Evolutionary conservation across 2,888 invertebrate species (phyloP), one percentile per base, ranked within the genome.

Genomic region (Drosophila merina): DNA sequence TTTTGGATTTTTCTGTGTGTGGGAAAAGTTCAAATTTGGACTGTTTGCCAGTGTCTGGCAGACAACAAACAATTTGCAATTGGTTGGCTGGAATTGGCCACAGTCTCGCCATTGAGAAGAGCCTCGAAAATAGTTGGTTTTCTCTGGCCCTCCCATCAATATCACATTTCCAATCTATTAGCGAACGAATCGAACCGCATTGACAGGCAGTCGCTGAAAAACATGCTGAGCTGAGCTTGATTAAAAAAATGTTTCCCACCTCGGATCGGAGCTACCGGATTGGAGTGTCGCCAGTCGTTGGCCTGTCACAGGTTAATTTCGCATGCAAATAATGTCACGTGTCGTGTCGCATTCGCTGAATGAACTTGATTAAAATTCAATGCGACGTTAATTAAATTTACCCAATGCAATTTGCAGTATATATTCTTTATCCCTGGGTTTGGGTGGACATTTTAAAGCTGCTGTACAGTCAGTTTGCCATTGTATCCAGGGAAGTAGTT

Each of bases 341-440:
- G 86, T 77, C 74, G 77, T 76, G 83, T 77, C 76, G 78, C 74
- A 67, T 59, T 50, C 57, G 68, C 68, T 81, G 77, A 86, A 83
- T 83, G 86, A 83, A 83, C 84, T 86, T 83, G 86, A 83, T 83
- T 86, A 83, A 86, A 83, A 86, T 83, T 81, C 83, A 84, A 81
- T 86, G 84, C 69, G 81, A 84, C 79, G 86, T 84, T 83, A 81
- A 86, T 83, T 82, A 82, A 82, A 85, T 82, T 82, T 77, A 74
- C 67, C 75, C 79, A 81, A 86, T 86, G 81, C 72, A 81, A 83
- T 83, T 86, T 74, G 56, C 86, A 72, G 57, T 51, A 60, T 12
- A 26, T 45, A 44, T 33, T 38, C 48, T 67, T 44, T 52, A 7
- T 10, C 12, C 4, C 3, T 0, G 10, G 12, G 38, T 9, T 48